phyloP scores from a whole-genome alignment of 2,888 invertebrate genomes.

The Parasteatoda lunata region DNA sequence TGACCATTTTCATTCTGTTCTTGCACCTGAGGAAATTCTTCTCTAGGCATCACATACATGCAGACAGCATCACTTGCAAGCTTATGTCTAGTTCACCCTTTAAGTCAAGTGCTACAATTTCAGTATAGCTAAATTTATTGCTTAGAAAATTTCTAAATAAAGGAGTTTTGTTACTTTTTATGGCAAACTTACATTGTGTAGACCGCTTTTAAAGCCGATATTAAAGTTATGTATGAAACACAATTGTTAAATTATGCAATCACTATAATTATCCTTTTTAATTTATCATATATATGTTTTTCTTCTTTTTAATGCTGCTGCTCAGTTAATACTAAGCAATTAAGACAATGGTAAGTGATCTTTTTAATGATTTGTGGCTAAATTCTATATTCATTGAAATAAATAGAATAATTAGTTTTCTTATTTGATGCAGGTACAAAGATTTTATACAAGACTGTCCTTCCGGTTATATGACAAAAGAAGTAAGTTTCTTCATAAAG shows the following conservation, averaged over 20 bases:
- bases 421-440: constrained; percentile 58
- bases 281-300: not conserved
- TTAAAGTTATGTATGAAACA: no score
- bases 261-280: not conserved
- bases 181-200: not conserved
- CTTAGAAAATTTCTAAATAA: no score
- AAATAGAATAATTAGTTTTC: not conserved
- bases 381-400: not conserved
- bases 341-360: constrained; percentile 56
- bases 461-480: constrained; percentile 70
- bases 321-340: constrained; percentile 59
- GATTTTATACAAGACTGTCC: constrained; percentile 70
- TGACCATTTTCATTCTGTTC: no score
- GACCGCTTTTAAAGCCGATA: not conserved
- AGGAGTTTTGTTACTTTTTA: not conserved
- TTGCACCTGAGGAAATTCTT: no score
- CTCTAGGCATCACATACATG: no score
- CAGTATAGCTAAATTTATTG: no score
- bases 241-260: no score
- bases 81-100: no score
- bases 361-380: not conserved
- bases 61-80: no score
- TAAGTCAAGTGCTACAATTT: no score
- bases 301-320: constrained; percentile 41
- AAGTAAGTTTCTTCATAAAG: constrained; percentile 35